phyloP scores from a whole-genome alignment of 2,797 vertebrate genomes.

The Anabacerthia variegaticeps region DNA sequence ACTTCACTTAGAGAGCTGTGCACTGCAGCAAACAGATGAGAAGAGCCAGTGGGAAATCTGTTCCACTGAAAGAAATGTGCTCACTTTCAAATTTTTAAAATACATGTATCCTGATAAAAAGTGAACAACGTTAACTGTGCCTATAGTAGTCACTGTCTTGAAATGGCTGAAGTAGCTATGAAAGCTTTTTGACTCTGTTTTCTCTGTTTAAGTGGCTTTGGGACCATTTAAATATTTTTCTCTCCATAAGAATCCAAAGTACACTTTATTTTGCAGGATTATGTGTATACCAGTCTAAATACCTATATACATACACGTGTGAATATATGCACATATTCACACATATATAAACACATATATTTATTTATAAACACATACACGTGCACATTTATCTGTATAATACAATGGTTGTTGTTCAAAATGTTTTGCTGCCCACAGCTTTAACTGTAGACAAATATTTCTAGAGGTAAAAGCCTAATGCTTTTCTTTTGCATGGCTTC shows the following conservation, averaged over 20 bases:
- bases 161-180: background rate
- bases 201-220: background rate
- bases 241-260: background rate
- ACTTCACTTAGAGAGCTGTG: background rate
- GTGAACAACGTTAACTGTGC: background rate
- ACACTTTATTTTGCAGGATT: background rate
- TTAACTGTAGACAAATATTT: background rate
- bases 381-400: background rate
- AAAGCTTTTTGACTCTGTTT: background rate
- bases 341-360: too few species aligned
- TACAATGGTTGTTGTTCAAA: background rate
- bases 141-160: background rate
- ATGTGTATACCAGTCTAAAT: background rate
- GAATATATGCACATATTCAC: background rate
- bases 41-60: background rate
- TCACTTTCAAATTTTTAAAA: background rate
- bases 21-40: background rate
- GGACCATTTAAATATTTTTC: background rate
- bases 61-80: background rate
- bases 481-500: background rate
- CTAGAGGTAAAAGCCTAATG: background rate
- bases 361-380: background rate
- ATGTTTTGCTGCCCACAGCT: background rate
- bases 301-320: rapidly evolving
- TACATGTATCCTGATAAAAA: background rate